Percentiles rank a stretch among this genome's conserved stretches.
phyloP scores from a whole-genome alignment of 2,888 invertebrate species.

The Aphodius sticticus region DNA sequence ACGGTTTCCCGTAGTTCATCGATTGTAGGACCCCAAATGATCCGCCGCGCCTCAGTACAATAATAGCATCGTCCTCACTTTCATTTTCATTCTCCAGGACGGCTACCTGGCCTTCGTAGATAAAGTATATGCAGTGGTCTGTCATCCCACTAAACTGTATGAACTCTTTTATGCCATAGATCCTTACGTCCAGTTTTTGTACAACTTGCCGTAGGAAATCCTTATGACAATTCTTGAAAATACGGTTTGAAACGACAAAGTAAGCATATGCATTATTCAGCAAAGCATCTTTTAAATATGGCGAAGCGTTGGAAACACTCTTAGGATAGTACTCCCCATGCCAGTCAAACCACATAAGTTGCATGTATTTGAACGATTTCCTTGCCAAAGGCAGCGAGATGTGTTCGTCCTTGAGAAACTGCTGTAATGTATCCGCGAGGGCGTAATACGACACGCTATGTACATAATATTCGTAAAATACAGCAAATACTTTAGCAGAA shows the following conservation, averaged over 20 bases:
- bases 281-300: slow-evolving; percentile 22
- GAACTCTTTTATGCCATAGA: slow-evolving; percentile 27
- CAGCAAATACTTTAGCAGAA: slow-evolving; percentile 15
- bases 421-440: slow-evolving; percentile 8
- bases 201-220: slow-evolving; percentile 30
- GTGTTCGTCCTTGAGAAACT: slow-evolving; percentile 18
- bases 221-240: slow-evolving; percentile 29
- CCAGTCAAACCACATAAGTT: slow-evolving; percentile 19
- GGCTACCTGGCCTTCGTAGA: slow-evolving; percentile 22
- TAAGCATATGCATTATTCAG: slow-evolving; percentile 22
- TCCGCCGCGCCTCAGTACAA: slow-evolving; percentile 13
- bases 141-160: slow-evolving; percentile 23
- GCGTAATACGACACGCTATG: neutral
- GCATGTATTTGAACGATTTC: slow-evolving; percentile 18
- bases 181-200: slow-evolving; percentile 9
- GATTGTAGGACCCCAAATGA: slow-evolving; percentile 26
- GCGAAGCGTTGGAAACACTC: slow-evolving; percentile 12
- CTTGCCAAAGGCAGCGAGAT: slow-evolving; percentile 7
- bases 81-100: slow-evolving; percentile 9
- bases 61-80: neutral
- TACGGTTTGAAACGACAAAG: neutral
- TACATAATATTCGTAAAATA: slow-evolving; percentile 9
- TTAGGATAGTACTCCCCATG: slow-evolving; percentile 16
- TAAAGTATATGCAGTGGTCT: slow-evolving; percentile 28
- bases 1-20: slow-evolving; percentile 9